These are phyloP conservation scores for Erithacus rubecula DNA, from an alignment of 2,797 vertebrate genomes.

Conservation along the genomic window DNA sequence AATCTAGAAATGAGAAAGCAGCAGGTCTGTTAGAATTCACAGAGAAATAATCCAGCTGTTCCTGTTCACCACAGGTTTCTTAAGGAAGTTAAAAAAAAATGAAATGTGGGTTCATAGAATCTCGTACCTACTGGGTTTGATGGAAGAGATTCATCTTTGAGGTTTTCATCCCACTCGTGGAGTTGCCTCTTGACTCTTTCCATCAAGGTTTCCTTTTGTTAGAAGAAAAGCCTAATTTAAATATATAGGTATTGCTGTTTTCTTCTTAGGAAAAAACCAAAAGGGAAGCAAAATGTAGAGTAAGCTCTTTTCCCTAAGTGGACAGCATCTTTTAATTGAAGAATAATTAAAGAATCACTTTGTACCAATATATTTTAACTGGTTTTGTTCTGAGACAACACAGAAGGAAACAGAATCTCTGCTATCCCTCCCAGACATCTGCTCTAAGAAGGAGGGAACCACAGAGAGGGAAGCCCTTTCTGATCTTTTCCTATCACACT, in stretches of 20 bases:
- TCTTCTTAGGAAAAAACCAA: constrained; percentile 31
- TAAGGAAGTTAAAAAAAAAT: too few species aligned
- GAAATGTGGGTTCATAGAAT: rapidly evolving
- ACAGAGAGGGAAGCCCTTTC: background rate
- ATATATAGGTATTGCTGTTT: constrained; percentile 39
- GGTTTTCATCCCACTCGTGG: constrained; percentile 97
- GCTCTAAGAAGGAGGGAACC: background rate
- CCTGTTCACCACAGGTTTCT: background rate
- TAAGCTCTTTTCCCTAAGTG: constrained; percentile 30
- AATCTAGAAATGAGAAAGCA: constrained; percentile 80
- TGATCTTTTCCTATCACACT: background rate
- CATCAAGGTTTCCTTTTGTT: constrained; percentile 85
- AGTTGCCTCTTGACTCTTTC: constrained; percentile 95
- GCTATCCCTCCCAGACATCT: background rate
- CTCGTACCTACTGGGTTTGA: constrained; percentile 90
- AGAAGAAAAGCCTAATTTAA: constrained; percentile 64
- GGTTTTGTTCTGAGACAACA: background rate
- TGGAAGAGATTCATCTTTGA: constrained; percentile 95
- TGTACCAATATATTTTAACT: background rate
- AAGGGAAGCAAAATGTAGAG: background rate
- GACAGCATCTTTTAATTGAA: background rate
- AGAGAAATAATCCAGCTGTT: background rate
- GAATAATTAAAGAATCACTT: background rate
- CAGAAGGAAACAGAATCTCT: background rate
- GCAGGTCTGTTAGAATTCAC: background rate